Base-by-base conservation (phyloP, 2,888 invertebrate genomes). In the Notocelia uddmanniana region DNA sequence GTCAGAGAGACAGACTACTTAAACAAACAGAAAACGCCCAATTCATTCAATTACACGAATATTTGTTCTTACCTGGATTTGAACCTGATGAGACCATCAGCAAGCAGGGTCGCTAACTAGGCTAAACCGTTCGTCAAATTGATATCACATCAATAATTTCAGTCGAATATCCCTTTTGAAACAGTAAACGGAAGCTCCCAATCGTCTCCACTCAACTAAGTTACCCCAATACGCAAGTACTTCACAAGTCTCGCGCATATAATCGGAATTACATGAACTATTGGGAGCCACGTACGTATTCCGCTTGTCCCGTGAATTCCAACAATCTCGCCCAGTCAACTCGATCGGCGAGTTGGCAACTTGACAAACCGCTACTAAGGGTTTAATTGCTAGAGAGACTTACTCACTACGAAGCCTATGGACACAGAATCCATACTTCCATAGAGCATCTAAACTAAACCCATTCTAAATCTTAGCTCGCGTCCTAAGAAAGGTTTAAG, bases 191-290 rank as follows among this genome's bases (percentile, higher is more conserved):
- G 26, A 60, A 60, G 60, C n/a, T 45, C 41, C 41, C 21, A 45
- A 60, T 60, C 45, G 60, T 60, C 45, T 45, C 10, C 60, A 26
- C 34, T 37, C 23, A 50, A 62, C 63, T 23, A 63, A 52, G 63
- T 63, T 37, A 34, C 50, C 15, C 21, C 50, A 31, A 63, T 18
- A 52, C 5, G 6, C 13, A 50, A 63, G n/a, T 52, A 6, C 26
- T 26, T 9, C n/a, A 26, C 26, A 26, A 55, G 15, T 37, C 34
- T 34, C 34, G 3, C 13, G 11, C 50, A 31, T 45, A 15, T 23
- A 45, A 15, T 45, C 59, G 21, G 52, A 64, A 52, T 34, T 34
- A 21, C 37, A 52, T 19, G 52, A 34, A 55, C 55, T 55, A 55
- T 26, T 26, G 34, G 18, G 15, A 13, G 3, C 34, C 5, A 57